Conservation (phyloP, 2,888 invertebrate species). For the Lasioglossum zephyrum region DNA sequence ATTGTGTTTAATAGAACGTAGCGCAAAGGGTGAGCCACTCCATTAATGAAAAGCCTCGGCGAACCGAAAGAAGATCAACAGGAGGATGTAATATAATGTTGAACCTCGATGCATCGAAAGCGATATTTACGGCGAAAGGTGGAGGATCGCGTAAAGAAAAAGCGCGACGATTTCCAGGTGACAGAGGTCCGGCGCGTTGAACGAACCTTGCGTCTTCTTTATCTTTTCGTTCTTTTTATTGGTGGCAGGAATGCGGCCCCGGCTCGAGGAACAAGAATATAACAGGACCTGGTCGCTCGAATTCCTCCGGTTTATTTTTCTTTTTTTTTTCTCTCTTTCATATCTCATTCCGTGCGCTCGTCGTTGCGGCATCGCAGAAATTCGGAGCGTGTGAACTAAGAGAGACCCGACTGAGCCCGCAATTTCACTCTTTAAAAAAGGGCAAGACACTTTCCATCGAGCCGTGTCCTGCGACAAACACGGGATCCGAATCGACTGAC, state of each 20-base stretch:
- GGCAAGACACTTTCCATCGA: conserved; percentile 16
- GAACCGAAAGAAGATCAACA: background rate
- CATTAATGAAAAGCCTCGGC: background rate
- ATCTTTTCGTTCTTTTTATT: background rate
- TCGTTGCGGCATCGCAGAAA: background rate
- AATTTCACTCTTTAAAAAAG: background rate
- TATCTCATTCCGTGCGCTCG: background rate
- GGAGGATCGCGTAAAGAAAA: background rate
- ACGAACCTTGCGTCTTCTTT: conserved; percentile 4
- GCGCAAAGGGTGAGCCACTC: background rate
- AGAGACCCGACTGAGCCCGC: background rate
- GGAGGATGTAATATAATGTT: background rate
- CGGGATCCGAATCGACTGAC: background rate
- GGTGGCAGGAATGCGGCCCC: background rate
- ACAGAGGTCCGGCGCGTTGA: conserved; percentile 1
- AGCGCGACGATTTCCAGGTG: conserved; percentile 1
- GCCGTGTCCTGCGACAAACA: background rate
- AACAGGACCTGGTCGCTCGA: background rate
- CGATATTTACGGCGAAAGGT: background rate
- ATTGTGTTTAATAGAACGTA: background rate
- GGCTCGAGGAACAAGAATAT: background rate
- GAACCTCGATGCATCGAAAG: background rate
- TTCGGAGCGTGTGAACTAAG: conserved; percentile 9
- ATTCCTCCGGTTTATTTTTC: background rate
- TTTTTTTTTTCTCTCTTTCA: background rate